These are phyloP conservation scores for Limenitis arthemis DNA, from an alignment of 2,888 invertebrate species.

Conservation along the genomic window DNA sequence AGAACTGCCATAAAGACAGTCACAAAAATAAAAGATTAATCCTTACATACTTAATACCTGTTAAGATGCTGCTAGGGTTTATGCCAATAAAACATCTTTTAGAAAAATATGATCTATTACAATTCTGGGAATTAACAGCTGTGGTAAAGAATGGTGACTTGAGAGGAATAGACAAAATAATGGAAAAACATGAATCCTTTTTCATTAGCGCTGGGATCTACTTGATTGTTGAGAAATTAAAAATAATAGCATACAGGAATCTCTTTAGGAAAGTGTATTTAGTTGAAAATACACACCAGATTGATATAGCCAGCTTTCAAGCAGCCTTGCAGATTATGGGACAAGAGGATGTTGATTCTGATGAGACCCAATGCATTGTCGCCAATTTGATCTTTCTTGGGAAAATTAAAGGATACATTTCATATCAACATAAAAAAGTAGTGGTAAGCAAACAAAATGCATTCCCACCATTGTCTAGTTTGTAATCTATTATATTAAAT, in stretches of 20 bases:
- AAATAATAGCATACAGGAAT: constrained; percentile 95
- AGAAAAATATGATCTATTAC: constrained; percentile 89
- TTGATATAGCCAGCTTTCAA: constrained; percentile 89
- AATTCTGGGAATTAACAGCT: constrained; percentile 91
- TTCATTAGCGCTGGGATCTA: constrained; percentile 98
- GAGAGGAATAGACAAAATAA: constrained; percentile 83
- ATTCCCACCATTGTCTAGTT: constrained; percentile 85
- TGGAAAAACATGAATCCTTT: constrained; percentile 90
- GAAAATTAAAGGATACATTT: constrained; percentile 98
- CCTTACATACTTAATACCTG: constrained; percentile 95
- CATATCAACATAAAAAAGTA: constrained; percentile 95
- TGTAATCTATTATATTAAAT: constrained; percentile 38
- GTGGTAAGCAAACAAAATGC: constrained; percentile 98
- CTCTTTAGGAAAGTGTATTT: constrained; percentile 93
- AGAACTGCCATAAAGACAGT: constrained; percentile 86
- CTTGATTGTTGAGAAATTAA: constrained; percentile 95
- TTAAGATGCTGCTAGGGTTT: constrained; percentile 96
- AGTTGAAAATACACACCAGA: constrained; percentile 85
- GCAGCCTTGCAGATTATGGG: constrained; percentile 87
- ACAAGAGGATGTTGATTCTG: constrained; percentile 88
- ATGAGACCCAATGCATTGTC: constrained; percentile 96
- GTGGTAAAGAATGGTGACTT: constrained; percentile 94
- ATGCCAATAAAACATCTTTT: constrained; percentile 90
- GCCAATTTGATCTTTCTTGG: constrained; percentile 97
- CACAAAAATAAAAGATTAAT: constrained; percentile 92